These are phyloP conservation scores for Aphidius colemani DNA, from an alignment of 2,888 invertebrate species.

Conservation along the genomic window DNA sequence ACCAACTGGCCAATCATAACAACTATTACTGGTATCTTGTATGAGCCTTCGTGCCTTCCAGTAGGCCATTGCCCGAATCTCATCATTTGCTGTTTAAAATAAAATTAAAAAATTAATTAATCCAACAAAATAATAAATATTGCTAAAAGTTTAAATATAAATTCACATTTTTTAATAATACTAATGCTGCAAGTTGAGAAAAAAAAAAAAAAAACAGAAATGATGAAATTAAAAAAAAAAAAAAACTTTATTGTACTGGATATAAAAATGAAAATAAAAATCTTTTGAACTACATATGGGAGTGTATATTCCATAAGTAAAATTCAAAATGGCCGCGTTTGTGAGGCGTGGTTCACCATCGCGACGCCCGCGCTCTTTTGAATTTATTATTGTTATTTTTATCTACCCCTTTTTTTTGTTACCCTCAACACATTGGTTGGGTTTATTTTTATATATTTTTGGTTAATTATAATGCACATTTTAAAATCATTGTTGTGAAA, in stretches of 20 bases:
- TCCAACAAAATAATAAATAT: no score
- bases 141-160: no score
- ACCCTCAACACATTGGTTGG: background rate
- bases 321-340: slow-evolving; percentile 15
- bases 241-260: no score
- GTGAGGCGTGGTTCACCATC: slow-evolving; percentile 17
- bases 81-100: slow-evolving; percentile 39
- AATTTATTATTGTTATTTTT: no score
- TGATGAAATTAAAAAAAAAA: no score
- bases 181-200: background rate
- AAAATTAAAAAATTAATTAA: background rate
- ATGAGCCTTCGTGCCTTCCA: slow-evolving; percentile 40
- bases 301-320: slow-evolving; percentile 24
- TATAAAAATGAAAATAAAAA: background rate
- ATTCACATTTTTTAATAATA: no score
- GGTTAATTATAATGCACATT: slow-evolving; percentile 6
- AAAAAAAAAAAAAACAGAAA: background rate
- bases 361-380: background rate
- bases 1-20: slow-evolving; percentile 31
- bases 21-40: slow-evolving; percentile 26
- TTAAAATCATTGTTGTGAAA: no score
- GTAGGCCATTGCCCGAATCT: slow-evolving; percentile 42
- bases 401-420: background rate
- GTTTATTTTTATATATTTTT: slow-evolving; percentile 5
- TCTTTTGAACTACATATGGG: slow-evolving; percentile 9